Percentiles rank a stretch among this genome's conserved stretches.
phyloP scores from a whole-genome alignment of 2,797 vertebrate species.

The Pteronotus mesoamericanus region DNA sequence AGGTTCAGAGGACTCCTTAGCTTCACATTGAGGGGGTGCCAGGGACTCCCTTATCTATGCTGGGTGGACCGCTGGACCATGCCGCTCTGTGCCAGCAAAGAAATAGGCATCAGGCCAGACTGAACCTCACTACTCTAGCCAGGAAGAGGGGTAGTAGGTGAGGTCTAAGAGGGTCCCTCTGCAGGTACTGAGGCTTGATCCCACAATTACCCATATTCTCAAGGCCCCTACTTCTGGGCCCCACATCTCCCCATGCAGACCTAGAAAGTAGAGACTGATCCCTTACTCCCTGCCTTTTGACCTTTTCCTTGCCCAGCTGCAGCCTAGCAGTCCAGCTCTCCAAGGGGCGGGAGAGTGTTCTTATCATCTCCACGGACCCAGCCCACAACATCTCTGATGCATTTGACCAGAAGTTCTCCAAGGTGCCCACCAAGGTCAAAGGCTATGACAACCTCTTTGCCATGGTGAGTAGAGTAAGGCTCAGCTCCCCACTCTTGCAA shows the following conservation, averaged over 20 bases:
- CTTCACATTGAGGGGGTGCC: background rate
- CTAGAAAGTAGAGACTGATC: background rate
- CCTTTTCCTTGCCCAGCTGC: slow-evolving; percentile 83
- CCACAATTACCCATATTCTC: background rate
- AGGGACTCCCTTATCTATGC: background rate
- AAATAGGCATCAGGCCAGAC: background rate
- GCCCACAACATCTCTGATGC: slow-evolving; percentile 98
- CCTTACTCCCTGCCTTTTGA: background rate
- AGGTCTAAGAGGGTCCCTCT: background rate
- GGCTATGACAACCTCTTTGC: slow-evolving; percentile 98
- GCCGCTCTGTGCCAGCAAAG: background rate
- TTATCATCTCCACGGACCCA: slow-evolving; percentile 98
- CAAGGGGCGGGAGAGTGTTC: slow-evolving; percentile 93
- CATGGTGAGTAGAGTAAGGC: slow-evolving; percentile 88
- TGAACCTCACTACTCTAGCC: background rate
- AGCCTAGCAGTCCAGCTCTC: slow-evolving; percentile 95
- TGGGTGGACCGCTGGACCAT: background rate
- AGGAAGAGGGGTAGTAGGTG: background rate
- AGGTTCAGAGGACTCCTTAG: background rate
- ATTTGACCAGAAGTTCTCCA: slow-evolving; percentile 98
- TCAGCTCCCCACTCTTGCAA: background rate
- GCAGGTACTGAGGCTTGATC: background rate
- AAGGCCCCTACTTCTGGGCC: background rate
- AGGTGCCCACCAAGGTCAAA: slow-evolving; percentile 96
- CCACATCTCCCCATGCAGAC: background rate